Percentiles rank a stretch among this genome's conserved stretches.
These are phyloP conservation scores for Bubo blakistoni DNA, from an alignment of 2,113 vertebrate genomes.

Conservation along the genomic window DNA sequence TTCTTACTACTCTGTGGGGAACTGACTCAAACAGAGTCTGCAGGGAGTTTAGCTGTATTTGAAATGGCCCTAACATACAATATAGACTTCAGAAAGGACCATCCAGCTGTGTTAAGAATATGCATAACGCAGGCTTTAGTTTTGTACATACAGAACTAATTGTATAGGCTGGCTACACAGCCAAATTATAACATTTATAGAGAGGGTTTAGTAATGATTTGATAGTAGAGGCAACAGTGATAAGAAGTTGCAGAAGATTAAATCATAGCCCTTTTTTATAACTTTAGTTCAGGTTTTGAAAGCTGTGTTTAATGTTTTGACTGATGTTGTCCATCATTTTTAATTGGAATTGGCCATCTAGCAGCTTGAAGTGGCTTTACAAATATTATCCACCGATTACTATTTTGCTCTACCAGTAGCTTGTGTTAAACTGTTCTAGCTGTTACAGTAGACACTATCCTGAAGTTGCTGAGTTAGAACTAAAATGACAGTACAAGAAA, in stretches of 20 bases:
- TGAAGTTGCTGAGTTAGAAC: not conserved
- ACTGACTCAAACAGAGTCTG: not conserved
- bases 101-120: not conserved
- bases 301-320: not conserved
- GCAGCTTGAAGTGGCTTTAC: not conserved
- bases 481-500: not conserved
- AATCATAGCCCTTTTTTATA: not conserved
- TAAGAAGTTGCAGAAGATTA: not conserved
- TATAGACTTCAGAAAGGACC: not conserved
- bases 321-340: not conserved
- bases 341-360: not conserved
- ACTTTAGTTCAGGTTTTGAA: not conserved
- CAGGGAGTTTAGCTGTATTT: not conserved
- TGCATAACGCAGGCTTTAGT: not conserved
- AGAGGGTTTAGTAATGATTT: not conserved
- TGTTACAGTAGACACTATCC: not conserved
- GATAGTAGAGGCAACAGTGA: not conserved
- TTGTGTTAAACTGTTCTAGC: not conserved
- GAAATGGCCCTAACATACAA: not conserved
- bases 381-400: not conserved
- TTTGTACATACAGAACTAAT: not conserved
- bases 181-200: not conserved
- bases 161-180: not conserved
- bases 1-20: not conserved
- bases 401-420: not conserved